Conservation (phyloP, 53 echinoderm and acorn worm genomes). For the Hippasteria phrygiana region DNA sequence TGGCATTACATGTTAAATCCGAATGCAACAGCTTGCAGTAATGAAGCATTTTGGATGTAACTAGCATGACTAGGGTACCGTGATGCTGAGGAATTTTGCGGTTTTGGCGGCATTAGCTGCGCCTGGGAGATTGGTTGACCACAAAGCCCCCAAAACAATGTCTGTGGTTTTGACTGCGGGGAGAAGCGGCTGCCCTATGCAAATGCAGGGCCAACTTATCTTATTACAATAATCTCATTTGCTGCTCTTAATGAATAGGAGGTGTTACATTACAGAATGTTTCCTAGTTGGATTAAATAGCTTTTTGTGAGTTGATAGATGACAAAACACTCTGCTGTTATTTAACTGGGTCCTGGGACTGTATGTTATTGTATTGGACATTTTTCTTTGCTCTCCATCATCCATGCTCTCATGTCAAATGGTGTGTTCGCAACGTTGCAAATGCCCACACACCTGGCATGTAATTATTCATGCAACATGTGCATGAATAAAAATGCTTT, state of each 20-base stretch:
- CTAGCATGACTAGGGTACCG: neutral
- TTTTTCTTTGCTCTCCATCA: too few species aligned
- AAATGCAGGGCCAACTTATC: neutral
- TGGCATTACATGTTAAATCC: neutral
- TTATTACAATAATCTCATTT: conserved; percentile 39
- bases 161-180: conserved; percentile 37
- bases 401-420: too few species aligned
- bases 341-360: too few species aligned
- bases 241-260: conserved; percentile 1
- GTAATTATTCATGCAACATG: too few species aligned
- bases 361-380: neutral
- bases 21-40: conserved; percentile 8
- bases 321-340: neutral
- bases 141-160: conserved; percentile 58
- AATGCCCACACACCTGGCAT: too few species aligned
- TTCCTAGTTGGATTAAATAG: neutral
- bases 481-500: too few species aligned
- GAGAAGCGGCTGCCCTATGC: neutral
- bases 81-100: conserved; percentile 51
- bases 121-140: conserved; percentile 53
- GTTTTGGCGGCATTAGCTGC: conserved; percentile 30
- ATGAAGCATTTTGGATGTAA: neutral
- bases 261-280: conserved; percentile 23
- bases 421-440: too few species aligned
- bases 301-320: neutral